Evolutionary conservation across 2,113 vertebrate species (phyloP).

Genomic region (Phyllostomus hastatus): DNA sequence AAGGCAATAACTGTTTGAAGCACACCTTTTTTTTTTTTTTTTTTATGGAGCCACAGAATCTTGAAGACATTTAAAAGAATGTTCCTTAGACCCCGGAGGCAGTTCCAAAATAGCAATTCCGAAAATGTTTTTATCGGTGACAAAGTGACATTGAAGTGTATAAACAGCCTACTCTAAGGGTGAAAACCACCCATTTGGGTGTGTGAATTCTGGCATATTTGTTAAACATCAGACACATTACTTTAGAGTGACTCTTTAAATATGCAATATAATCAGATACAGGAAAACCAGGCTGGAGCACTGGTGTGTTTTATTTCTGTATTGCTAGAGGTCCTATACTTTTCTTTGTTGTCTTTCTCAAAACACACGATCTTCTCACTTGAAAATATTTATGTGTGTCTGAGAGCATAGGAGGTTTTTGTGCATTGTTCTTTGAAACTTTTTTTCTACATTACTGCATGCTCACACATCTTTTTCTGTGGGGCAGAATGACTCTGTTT

Average conservation of each 20-base stretch:
- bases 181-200: not conserved
- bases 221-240: slow-evolving; percentile 54
- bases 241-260: slow-evolving; percentile 57
- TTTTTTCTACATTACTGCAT: slow-evolving; percentile 56
- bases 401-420: slow-evolving; percentile 74
- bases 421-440: slow-evolving; percentile 67
- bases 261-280: slow-evolving; percentile 45
- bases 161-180: slow-evolving; percentile 8
- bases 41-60: not conserved
- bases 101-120: slow-evolving; percentile 32
- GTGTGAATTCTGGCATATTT: slow-evolving; percentile 44
- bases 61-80: not conserved
- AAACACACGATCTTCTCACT: slow-evolving; percentile 74
- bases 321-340: slow-evolving; percentile 65
- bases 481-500: slow-evolving; percentile 71
- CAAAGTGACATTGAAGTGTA: slow-evolving; percentile 28
- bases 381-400: slow-evolving; percentile 81
- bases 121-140: slow-evolving; percentile 47
- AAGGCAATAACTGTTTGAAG: not conserved
- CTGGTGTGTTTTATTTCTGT: slow-evolving; percentile 50
- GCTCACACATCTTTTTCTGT: slow-evolving; percentile 72
- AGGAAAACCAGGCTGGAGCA: slow-evolving; percentile 11
- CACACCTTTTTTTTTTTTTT: not conserved
- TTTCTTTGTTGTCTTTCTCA: slow-evolving; percentile 73
- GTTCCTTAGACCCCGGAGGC: not conserved